Evolutionary conservation across 2,888 invertebrate genomes (phyloP).

Genomic region (Eutolmus rufibarbis): DNA sequence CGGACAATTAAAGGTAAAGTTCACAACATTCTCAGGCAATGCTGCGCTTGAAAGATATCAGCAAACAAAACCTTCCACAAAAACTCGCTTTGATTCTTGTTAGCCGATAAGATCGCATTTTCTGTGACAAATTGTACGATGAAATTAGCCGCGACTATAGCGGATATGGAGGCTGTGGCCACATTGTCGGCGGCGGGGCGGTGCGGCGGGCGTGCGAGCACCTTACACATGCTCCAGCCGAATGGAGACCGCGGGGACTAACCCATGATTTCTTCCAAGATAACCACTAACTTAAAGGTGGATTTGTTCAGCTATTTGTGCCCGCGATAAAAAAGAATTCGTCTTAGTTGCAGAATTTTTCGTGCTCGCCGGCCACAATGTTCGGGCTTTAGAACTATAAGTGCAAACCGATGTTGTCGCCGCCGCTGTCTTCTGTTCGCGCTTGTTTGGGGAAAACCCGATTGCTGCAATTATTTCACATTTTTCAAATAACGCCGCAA

Average conservation of each 20-base stretch:
- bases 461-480: background rate
- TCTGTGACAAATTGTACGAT: conserved; percentile 15
- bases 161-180: background rate
- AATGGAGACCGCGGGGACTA: background rate
- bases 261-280: background rate
- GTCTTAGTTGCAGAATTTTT: background rate
- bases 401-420: background rate
- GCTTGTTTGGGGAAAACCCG: background rate
- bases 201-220: background rate
- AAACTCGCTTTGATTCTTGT: background rate
- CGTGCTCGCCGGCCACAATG: background rate
- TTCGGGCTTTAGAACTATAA: background rate
- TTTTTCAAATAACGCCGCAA: background rate
- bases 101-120: background rate
- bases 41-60: background rate
- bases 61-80: background rate
- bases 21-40: background rate
- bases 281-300: background rate
- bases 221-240: background rate
- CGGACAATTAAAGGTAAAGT: conserved; percentile 1
- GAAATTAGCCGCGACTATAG: background rate
- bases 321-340: background rate
- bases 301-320: background rate
- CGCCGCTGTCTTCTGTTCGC: background rate
- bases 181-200: background rate